These are phyloP conservation scores for Pantherophis alleghaniensis DNA, from an alignment of 2,797 vertebrate genomes.

Conservation along the genomic window DNA sequence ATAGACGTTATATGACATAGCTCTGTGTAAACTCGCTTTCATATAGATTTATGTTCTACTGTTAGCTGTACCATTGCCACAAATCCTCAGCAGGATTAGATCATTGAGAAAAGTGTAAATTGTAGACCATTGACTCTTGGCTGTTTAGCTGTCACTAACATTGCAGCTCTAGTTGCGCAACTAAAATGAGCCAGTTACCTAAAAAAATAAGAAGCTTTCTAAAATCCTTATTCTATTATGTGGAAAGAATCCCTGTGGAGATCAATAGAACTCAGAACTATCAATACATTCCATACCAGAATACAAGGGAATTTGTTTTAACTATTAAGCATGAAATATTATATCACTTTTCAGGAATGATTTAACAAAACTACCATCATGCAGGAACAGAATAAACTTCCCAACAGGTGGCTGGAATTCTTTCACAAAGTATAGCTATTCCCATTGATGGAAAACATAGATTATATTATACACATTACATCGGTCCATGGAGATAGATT, in stretches of 20 bases:
- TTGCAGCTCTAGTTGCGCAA: not conserved
- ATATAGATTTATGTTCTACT: not conserved
- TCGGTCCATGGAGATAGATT: constrained; percentile 25
- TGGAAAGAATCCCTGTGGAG: not conserved
- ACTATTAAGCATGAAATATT: constrained; percentile 17
- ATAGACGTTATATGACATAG: not conserved
- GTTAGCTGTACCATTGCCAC: not conserved
- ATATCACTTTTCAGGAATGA: constrained; percentile 1
- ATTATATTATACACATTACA: constrained; percentile 23
- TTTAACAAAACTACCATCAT: constrained; percentile 32
- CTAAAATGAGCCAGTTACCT: constrained; percentile 10
- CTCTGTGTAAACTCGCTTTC: not conserved
- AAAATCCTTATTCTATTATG: constrained; percentile 19
- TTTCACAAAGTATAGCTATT: constrained; percentile 39
- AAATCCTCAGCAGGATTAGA: constrained; percentile 3
- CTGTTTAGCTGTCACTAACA: constrained; percentile 12
- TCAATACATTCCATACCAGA: not conserved
- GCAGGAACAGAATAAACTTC: constrained; percentile 22
- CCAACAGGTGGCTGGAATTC: constrained; percentile 36
- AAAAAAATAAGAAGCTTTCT: not conserved
- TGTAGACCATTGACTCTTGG: constrained; percentile 14
- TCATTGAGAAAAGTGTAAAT: constrained; percentile 20
- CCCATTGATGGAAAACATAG: constrained; percentile 15
- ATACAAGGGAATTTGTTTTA: constrained; percentile 16
- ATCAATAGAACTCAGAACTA: not conserved